These are phyloP conservation scores for Caenorhabditis virilis DNA, from an alignment of 2,888 invertebrate genomes.

Conservation along the genomic window DNA sequence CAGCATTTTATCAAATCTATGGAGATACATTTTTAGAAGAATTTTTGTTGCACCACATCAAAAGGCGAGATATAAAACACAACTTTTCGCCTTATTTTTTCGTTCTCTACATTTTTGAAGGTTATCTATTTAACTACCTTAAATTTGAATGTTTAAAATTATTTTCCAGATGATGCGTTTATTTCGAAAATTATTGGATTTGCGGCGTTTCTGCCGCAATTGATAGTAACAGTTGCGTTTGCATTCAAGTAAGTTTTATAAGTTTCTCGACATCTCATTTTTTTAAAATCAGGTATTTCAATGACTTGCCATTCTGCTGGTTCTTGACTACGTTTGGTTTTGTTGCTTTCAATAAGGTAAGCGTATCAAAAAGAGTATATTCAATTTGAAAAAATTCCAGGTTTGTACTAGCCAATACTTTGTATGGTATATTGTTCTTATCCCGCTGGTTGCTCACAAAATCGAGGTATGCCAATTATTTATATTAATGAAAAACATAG, in stretches of 20 bases:
- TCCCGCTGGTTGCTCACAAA: constrained; percentile 77
- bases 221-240: constrained; percentile 43
- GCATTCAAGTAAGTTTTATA: constrained; percentile 48
- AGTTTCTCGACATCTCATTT: constrained; percentile 2
- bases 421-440: constrained; percentile 88
- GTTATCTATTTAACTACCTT: constrained; percentile 62
- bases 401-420: constrained; percentile 95
- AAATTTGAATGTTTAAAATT: neutral
- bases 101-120: constrained; percentile 81
- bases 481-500: neutral
- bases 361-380: neutral
- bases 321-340: constrained; percentile 84
- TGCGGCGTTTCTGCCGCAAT: constrained; percentile 65
- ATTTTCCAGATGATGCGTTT: constrained; percentile 66
- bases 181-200: constrained; percentile 48
- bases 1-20: constrained; percentile 74
- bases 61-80: constrained; percentile 74
- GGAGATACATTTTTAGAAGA: constrained; percentile 87
- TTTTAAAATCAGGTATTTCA: constrained; percentile 60
- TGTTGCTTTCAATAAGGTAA: constrained; percentile 84
- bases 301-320: constrained; percentile 82
- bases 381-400: constrained; percentile 8
- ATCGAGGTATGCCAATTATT: constrained; percentile 41
- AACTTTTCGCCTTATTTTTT: constrained; percentile 97
- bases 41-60: constrained; percentile 87